phyloP scores from a whole-genome alignment of 2,888 invertebrate species.

The Macrosiphum euphorbiae region DNA sequence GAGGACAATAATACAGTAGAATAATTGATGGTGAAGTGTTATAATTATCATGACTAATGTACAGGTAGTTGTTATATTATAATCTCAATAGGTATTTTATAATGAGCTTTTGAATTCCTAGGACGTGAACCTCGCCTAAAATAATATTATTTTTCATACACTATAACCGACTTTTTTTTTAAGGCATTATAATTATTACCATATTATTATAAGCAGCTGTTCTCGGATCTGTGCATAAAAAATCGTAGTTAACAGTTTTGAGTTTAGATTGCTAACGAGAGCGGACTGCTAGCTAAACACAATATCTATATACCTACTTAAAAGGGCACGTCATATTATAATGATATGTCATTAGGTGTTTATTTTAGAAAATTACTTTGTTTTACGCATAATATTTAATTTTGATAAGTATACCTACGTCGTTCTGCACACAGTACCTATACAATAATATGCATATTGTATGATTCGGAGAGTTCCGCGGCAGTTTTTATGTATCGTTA shows the following conservation, averaged over 20 bases:
- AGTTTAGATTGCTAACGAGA: neutral
- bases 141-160: neutral
- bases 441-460: neutral
- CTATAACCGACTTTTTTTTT: neutral
- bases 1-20: too few species aligned
- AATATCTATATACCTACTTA: neutral
- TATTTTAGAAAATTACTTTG: neutral
- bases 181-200: neutral
- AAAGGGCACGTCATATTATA: neutral
- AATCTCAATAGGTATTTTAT: neutral
- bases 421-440: neutral
- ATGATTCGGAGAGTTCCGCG: neutral
- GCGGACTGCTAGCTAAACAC: neutral
- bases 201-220: neutral
- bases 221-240: neutral
- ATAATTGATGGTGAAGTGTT: too few species aligned
- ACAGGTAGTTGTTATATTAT: neutral
- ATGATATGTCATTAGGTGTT: neutral
- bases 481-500: neutral
- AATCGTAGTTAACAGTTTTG: neutral
- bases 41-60: neutral
- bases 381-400: neutral
- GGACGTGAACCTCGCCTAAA: neutral
- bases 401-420: neutral
- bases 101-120: neutral